A percentile compares a stretch with the other conserved stretches of the same genome.
phyloP scores from a whole-genome alignment of 2,113 vertebrate genomes.

The Ornithorhynchus anatinus region DNA sequence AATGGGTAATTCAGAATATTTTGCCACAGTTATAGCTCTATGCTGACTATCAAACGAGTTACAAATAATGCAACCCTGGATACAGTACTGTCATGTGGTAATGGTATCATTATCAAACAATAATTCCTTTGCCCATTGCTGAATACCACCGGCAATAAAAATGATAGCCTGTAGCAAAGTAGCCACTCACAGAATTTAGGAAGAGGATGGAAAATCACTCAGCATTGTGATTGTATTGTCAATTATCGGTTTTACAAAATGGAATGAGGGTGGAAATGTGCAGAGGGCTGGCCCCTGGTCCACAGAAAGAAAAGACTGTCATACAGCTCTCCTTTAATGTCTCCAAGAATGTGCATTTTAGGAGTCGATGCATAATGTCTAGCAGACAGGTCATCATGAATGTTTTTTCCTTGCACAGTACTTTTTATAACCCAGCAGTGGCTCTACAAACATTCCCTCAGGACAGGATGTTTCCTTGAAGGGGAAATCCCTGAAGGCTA shows the following conservation, averaged over 20 bases:
- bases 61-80: constrained; percentile 46
- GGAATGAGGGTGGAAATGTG: background rate
- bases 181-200: constrained; percentile 1
- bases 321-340: background rate
- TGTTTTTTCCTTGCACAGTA: background rate
- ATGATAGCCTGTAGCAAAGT: constrained; percentile 22
- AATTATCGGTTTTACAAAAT: constrained; percentile 8
- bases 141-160: constrained; percentile 47
- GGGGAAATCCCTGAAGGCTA: background rate
- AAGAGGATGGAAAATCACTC: constrained; percentile 16
- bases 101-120: constrained; percentile 37
- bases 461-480: constrained; percentile 19
- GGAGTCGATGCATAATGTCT: constrained; percentile 14
- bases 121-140: constrained; percentile 47
- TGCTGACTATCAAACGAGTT: constrained; percentile 34
- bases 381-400: background rate
- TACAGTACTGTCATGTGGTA: background rate
- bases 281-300: background rate
- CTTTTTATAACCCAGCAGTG: background rate
- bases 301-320: background rate
- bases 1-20: constrained; percentile 47
- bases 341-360: background rate
- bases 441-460: constrained; percentile 20
- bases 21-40: constrained; percentile 33
- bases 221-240: background rate